Evolutionary conservation across 2,888 invertebrate species (phyloP).

Genomic region (Stegana nigrithorax): DNA sequence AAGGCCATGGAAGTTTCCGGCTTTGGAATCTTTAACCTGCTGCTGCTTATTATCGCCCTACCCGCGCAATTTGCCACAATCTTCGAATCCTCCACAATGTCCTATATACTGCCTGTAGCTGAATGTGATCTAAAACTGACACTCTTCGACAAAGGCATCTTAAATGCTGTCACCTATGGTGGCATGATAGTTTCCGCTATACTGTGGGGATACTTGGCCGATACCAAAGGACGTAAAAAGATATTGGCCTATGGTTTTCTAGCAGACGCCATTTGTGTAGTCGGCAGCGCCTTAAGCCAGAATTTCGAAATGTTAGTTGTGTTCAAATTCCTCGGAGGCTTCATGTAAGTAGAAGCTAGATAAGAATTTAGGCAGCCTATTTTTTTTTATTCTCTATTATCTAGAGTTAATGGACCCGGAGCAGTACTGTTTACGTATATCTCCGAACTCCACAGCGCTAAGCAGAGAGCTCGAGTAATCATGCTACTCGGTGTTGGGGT

Average conservation of each 20-base stretch:
- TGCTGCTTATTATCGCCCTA: slow-evolving; percentile 73
- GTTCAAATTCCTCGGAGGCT: slow-evolving; percentile 80
- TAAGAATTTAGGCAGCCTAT: background rate
- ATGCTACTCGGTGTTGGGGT: slow-evolving; percentile 77
- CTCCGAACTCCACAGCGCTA: slow-evolving; percentile 79
- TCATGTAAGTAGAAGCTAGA: slow-evolving; percentile 73
- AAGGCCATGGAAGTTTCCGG: slow-evolving; percentile 77
- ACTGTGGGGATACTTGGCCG: slow-evolving; percentile 83
- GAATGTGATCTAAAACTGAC: slow-evolving; percentile 80
- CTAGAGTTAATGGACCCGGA: slow-evolving; percentile 78
- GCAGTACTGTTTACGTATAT: slow-evolving; percentile 80
- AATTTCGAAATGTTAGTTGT: slow-evolving; percentile 75
- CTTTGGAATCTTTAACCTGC: slow-evolving; percentile 78
- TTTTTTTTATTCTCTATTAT: background rate
- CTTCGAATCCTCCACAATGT: slow-evolving; percentile 79
- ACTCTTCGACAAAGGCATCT: slow-evolving; percentile 77
- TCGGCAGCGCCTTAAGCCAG: slow-evolving; percentile 75
- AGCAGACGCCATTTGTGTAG: slow-evolving; percentile 74
- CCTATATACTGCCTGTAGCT: slow-evolving; percentile 80
- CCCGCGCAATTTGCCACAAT: slow-evolving; percentile 77
- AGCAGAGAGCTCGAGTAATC: slow-evolving; percentile 75
- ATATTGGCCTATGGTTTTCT: slow-evolving; percentile 77
- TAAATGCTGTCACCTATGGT: slow-evolving; percentile 79
- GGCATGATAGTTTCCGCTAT: slow-evolving; percentile 84
- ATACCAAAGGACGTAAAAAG: slow-evolving; percentile 77